Percentiles rank a stretch among this genome's conserved stretches.
Conservation (phyloP, 2,797 vertebrate genomes). For the Phoxinus dragarum region DNA sequence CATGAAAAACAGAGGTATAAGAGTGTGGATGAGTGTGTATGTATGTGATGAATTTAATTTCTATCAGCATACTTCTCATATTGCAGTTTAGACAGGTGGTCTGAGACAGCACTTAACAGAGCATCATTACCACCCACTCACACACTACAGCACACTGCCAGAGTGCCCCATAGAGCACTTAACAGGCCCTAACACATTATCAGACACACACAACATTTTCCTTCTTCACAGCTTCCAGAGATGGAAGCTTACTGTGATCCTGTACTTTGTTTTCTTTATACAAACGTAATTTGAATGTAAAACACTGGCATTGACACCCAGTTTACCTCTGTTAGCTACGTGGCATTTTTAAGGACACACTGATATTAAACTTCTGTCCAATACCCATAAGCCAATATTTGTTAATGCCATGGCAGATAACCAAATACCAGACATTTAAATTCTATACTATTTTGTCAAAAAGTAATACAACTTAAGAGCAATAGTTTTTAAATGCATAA, state of each 20-base stretch:
- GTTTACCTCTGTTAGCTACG: neutral
- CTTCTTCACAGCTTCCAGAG: neutral
- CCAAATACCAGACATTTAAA: neutral
- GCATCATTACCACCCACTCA: slow-evolving; percentile 24
- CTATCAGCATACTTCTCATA: slow-evolving; percentile 33
- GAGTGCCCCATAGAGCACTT: slow-evolving; percentile 4
- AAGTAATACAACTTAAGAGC: neutral
- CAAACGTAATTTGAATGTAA: no score
- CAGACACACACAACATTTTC: neutral
- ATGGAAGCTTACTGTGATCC: neutral
- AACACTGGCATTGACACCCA: neutral
- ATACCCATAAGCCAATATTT: neutral
- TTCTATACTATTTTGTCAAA: neutral
- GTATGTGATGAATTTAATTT: neutral
- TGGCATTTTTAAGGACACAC: neutral
- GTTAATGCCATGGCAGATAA: neutral
- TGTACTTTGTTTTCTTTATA: neutral
- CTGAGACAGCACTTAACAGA: slow-evolving; percentile 14
- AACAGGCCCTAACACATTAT: slow-evolving; percentile 14
- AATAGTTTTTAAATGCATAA: neutral
- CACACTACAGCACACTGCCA: neutral
- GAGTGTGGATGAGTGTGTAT: neutral
- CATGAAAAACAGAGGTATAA: neutral
- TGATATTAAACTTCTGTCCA: neutral
- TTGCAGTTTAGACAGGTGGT: slow-evolving; percentile 37